These are phyloP conservation scores for Sebastolobus alascanus DNA, from an alignment of 2,797 vertebrate genomes.

Conservation along the genomic window DNA sequence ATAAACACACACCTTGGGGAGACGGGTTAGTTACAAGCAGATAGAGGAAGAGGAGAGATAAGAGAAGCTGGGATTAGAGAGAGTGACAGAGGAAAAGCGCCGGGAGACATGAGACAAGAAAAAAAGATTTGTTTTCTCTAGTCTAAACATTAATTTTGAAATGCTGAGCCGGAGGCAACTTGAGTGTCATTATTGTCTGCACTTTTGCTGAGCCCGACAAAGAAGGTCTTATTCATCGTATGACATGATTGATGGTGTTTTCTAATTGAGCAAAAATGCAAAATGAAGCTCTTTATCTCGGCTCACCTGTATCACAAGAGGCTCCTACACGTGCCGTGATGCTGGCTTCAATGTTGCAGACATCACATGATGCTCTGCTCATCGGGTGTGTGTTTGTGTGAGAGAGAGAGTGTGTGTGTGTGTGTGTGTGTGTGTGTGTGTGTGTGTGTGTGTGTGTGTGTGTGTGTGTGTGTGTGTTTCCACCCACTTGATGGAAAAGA, in stretches of 20 bases:
- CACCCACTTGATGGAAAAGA: conserved; percentile 71
- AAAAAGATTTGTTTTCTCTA: conserved; percentile 55
- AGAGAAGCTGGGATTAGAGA: conserved; percentile 53
- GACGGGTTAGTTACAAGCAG: conserved; percentile 39
- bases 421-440: conserved; percentile 40
- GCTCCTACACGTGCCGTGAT: conserved; percentile 52
- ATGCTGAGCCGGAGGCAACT: conserved; percentile 48
- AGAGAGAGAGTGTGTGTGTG: conserved; percentile 9
- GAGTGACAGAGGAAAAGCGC: conserved; percentile 42
- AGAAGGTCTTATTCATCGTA: conserved; percentile 24
- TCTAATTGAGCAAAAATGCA: conserved; percentile 22
- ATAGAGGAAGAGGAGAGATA: conserved; percentile 47
- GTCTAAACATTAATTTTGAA: conserved; percentile 62
- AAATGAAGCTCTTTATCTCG: conserved; percentile 18
- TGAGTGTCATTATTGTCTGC: conserved; percentile 41
- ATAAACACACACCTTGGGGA: conserved; percentile 38
- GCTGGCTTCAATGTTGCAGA: conserved; percentile 61
- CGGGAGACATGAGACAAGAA: conserved; percentile 50
- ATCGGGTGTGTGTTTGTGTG: conserved; percentile 15
- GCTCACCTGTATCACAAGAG: conserved; percentile 52
- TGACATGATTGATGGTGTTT: conserved; percentile 28
- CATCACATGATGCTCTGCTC: conserved; percentile 62
- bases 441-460: background rate
- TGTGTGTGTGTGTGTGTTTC: conserved; percentile 40
- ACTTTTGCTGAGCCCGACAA: conserved; percentile 33